These are phyloP conservation scores for Girardinus metallicus DNA, from an alignment of 2,797 vertebrate genomes.

Conservation along the genomic window DNA sequence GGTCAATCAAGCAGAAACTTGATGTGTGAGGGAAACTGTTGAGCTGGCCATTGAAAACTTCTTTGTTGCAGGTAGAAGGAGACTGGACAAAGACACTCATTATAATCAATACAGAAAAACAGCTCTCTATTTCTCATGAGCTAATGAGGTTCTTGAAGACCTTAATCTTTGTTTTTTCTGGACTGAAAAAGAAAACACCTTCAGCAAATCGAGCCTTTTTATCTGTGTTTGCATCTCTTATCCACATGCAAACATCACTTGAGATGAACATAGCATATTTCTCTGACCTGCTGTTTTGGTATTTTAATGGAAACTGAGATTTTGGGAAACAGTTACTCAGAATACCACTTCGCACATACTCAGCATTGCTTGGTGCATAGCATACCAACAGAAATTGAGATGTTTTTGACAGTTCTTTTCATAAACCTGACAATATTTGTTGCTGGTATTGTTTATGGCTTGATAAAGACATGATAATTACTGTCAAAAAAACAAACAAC, in stretches of 20 bases:
- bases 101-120: background rate
- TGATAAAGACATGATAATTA: background rate
- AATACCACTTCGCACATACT: background rate
- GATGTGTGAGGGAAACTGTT: conserved; percentile 9
- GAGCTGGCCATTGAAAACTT: conserved; percentile 6
- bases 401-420: background rate
- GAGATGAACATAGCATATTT: background rate
- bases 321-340: background rate
- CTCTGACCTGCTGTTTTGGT: background rate
- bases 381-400: background rate
- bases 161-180: background rate
- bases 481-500: background rate
- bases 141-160: conserved; percentile 23
- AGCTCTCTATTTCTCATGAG: conserved; percentile 9
- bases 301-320: background rate
- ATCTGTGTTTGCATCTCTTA: background rate
- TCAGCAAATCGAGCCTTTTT: background rate
- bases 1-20: conserved; percentile 13
- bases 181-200: background rate
- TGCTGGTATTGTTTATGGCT: background rate
- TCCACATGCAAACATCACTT: background rate
- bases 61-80: background rate
- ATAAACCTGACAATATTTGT: background rate
- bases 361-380: background rate
- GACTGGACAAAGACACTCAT: conserved; percentile 13